phyloP scores from a whole-genome alignment of 2,888 invertebrate species.

The Ophioninae sp. region DNA sequence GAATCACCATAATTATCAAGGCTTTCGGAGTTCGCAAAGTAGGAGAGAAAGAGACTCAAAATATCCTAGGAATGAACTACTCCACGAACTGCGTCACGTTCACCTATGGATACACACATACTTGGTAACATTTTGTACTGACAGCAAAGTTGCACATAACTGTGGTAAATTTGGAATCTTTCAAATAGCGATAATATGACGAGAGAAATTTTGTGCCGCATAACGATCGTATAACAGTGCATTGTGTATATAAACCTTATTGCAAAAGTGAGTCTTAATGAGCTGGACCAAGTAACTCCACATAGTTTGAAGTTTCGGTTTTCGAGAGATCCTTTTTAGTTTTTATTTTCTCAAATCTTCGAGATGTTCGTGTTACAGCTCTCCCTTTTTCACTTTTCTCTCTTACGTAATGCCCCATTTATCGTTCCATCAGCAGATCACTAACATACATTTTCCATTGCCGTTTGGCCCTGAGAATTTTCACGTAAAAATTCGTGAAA shows the following conservation, averaged over 20 bases:
- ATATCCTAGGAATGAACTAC: not conserved
- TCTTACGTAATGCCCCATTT: constrained; percentile 37
- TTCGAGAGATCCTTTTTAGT: constrained; percentile 34
- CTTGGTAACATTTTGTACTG: not conserved
- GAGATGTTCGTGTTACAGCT: not conserved
- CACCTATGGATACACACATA: not conserved
- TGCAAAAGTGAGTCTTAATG: constrained; percentile 23
- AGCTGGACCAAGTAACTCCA: constrained; percentile 8
- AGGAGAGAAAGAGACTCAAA: not conserved
- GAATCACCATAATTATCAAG: constrained; percentile 64
- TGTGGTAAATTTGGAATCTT: not conserved
- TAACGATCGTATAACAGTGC: constrained; percentile 9
- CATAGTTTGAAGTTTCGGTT: constrained; percentile 3
- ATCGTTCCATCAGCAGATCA: constrained; percentile 37
- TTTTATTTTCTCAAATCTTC: constrained; percentile 22
- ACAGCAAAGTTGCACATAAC: not conserved
- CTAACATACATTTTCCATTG: not conserved
- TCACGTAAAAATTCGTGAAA: not conserved
- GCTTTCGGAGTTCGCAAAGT: constrained; percentile 44
- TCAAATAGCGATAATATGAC: constrained; percentile 37
- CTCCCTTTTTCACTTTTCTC: no score
- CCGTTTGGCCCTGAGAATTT: not conserved
- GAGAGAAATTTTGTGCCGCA: constrained; percentile 25
- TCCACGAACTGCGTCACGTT: not conserved
- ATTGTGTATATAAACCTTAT: constrained; percentile 20